These are phyloP conservation scores for Drosophila stalkeri DNA, from an alignment of 2,888 invertebrate species.

Conservation along the genomic window DNA sequence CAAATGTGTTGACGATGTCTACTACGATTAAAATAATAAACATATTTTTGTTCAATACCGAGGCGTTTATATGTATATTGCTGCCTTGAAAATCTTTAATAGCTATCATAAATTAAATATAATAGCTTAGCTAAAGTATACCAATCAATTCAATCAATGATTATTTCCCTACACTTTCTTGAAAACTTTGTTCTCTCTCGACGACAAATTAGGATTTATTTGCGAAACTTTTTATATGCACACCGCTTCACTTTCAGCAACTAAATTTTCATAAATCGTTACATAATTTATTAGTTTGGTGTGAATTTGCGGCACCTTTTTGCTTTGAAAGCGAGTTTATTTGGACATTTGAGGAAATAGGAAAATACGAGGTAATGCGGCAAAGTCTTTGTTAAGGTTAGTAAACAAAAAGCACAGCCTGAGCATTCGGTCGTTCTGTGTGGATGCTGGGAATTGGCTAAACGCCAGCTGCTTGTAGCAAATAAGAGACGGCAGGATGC, in stretches of 20 bases:
- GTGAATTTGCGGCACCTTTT: constrained; percentile 37
- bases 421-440: constrained; percentile 2
- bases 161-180: background rate
- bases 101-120: too few relatives aligned
- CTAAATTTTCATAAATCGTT: constrained; percentile 15
- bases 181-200: background rate
- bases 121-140: too few relatives aligned
- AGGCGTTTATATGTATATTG: too few relatives aligned
- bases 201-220: constrained; percentile 5
- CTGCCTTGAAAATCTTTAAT: too few relatives aligned
- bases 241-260: background rate
- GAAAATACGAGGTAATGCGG: constrained; percentile 39
- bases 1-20: background rate
- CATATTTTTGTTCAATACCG: background rate
- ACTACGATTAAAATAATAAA: background rate
- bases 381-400: constrained; percentile 54
- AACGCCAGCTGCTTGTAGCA: constrained; percentile 62
- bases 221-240: background rate
- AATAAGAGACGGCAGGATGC: background rate
- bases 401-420: constrained; percentile 64
- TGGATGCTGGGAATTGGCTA: constrained; percentile 60
- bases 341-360: constrained; percentile 50
- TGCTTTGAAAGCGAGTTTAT: constrained; percentile 29
- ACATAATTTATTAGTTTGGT: constrained; percentile 24
- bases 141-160: background rate